Evolutionary conservation across 2,888 invertebrate species (phyloP).

Genomic region (Metallyticus violacea): DNA sequence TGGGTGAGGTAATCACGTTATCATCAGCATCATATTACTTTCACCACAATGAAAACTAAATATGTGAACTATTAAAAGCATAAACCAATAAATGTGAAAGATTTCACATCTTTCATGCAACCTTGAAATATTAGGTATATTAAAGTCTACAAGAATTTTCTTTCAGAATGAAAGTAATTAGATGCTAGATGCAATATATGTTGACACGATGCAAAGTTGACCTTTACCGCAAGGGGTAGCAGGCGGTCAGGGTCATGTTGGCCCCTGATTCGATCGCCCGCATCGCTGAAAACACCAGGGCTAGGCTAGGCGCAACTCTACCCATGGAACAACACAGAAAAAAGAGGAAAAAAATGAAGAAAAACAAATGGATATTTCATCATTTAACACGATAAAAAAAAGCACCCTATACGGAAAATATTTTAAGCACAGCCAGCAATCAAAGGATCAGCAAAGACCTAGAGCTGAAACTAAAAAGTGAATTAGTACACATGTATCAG

Average conservation of each 20-base stretch:
- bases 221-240: slow-evolving; percentile 40
- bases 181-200: slow-evolving; percentile 6
- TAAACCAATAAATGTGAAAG: not conserved
- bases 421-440: not conserved
- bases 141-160: not conserved
- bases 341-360: slow-evolving; percentile 37
- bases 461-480: not conserved
- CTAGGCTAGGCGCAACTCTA: slow-evolving; percentile 38
- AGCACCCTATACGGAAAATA: not conserved
- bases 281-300: slow-evolving; percentile 36
- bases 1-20: not conserved
- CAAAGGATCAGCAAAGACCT: not conserved
- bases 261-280: slow-evolving; percentile 35
- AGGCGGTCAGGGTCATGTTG: slow-evolving; percentile 38
- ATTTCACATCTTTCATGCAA: not conserved
- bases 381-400: not conserved
- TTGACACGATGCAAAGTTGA: slow-evolving; percentile 35
- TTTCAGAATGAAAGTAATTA: not conserved
- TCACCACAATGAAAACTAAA: not conserved
- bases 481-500: not conserved
- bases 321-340: slow-evolving; percentile 43
- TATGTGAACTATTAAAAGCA: not conserved
- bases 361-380: slow-evolving; percentile 23
- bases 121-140: not conserved
- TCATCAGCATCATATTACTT: not conserved